Conservation (phyloP, 1,140 invertebrate species). For the Phortica variegata region DNA sequence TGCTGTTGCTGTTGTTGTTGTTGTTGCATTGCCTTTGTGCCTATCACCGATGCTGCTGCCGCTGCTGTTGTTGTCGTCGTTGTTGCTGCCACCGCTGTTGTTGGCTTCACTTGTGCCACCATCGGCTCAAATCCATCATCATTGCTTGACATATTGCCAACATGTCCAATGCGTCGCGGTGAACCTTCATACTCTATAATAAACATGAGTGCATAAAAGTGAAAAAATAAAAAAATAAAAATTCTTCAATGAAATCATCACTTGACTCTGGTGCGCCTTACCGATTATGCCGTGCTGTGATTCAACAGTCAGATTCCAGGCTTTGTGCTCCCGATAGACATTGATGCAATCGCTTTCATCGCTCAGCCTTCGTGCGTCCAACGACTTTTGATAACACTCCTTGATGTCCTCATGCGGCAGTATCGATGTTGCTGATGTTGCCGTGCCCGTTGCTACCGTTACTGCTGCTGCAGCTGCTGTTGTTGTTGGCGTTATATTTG, state of each 20-base stretch:
- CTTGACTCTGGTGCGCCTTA: constrained; percentile 15
- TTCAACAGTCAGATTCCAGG: constrained; percentile 45
- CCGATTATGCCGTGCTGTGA: constrained; percentile 52
- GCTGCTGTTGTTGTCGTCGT: constrained; percentile 12
- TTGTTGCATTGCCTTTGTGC: not conserved
- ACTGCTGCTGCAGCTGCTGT: constrained; percentile 9
- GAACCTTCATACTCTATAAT: constrained; percentile 81
- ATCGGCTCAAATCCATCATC: too few relatives aligned
- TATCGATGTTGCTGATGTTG: constrained; percentile 4
- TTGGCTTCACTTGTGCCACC: constrained; percentile 7
- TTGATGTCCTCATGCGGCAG: constrained; percentile 12
- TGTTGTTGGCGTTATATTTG: constrained; percentile 15
- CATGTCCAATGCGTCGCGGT: constrained; percentile 76
- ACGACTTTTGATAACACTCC: too few relatives aligned
- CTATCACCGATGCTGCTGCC: constrained; percentile 4
- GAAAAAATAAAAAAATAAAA: not conserved
- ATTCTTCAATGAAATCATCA: too few relatives aligned
- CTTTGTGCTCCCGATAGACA: constrained; percentile 35
- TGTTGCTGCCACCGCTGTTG: constrained; percentile 11
- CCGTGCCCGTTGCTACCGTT: constrained; percentile 11
- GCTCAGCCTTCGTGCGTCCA: constrained; percentile 17
- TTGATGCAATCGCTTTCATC: constrained; percentile 13
- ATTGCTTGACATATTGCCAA: not conserved
- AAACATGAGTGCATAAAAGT: not conserved
- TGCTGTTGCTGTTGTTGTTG: constrained; percentile 29